phyloP scores from a whole-genome alignment of 2,113 vertebrate species.

The Columba livia region DNA sequence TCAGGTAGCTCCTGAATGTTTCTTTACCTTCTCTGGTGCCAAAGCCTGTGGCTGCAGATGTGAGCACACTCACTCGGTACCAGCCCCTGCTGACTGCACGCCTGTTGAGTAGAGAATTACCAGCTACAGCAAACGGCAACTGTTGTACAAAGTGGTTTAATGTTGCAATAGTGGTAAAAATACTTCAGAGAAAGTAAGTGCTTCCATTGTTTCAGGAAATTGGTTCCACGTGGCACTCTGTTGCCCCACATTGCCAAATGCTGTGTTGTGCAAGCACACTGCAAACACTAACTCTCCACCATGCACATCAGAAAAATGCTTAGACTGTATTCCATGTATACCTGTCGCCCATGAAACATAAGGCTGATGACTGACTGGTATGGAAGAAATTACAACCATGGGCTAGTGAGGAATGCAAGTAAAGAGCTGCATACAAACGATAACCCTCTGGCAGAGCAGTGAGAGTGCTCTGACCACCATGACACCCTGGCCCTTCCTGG shows the following conservation, averaged over 20 bases:
- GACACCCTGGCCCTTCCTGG: neutral
- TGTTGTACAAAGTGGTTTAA: neutral
- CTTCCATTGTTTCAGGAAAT: neutral
- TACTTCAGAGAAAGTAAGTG: neutral
- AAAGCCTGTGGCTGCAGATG: neutral
- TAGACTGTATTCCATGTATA: neutral
- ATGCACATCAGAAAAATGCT: accelerated
- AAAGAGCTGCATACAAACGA: neutral
- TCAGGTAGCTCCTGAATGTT: neutral
- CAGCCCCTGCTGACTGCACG: neutral
- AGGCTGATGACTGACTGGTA: neutral
- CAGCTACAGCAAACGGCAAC: neutral
- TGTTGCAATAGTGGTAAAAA: neutral
- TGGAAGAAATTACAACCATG: neutral
- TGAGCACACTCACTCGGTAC: neutral
- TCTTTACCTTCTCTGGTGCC: neutral
- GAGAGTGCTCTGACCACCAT: accelerated
- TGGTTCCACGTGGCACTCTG: neutral
- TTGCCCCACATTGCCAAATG: accelerated
- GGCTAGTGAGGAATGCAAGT: neutral
- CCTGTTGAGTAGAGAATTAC: neutral
- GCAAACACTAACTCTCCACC: neutral
- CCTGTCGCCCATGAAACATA: neutral
- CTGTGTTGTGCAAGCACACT: accelerated
- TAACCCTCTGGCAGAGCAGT: neutral